These are phyloP conservation scores for Odontomyia ornata DNA, from an alignment of 2,888 invertebrate genomes.

Conservation along the genomic window DNA sequence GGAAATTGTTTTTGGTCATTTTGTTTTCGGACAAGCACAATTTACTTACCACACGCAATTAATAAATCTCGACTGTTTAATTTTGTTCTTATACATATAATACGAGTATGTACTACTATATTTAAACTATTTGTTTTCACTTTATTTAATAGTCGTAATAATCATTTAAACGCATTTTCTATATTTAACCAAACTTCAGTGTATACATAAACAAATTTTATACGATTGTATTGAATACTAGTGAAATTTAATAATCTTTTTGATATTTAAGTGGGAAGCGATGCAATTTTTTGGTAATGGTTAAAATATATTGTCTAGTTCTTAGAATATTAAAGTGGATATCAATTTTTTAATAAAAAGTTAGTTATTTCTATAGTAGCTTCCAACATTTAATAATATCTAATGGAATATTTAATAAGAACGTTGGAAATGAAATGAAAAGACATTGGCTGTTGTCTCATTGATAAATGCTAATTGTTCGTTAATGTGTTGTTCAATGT, in stretches of 20 bases:
- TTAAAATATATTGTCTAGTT: neutral
- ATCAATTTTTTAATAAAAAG: neutral
- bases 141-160: conserved; percentile 10
- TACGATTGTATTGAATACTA: neutral
- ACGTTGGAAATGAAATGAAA: neutral
- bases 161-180: conserved; percentile 25
- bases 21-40: conserved; percentile 4
- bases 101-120: no score
- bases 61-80: neutral
- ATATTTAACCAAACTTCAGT: neutral
- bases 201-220: conserved; percentile 21
- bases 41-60: conserved; percentile 23
- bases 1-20: neutral
- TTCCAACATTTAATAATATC: conserved; percentile 6
- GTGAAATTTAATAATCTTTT: neutral
- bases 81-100: neutral
- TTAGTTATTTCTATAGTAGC: conserved; percentile 1
- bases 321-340: neutral
- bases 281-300: neutral
- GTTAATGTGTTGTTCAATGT: neutral
- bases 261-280: neutral
- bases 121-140: conserved; percentile 23
- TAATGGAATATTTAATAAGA: neutral
- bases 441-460: conserved; percentile 1
- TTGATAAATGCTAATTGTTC: neutral